Percentiles rank a stretch among this genome's conserved stretches.
These are phyloP conservation scores for Dendrophyllia cribrosa DNA, from an alignment of 64 coral and sea anemone genomes.

Conservation along the genomic window DNA sequence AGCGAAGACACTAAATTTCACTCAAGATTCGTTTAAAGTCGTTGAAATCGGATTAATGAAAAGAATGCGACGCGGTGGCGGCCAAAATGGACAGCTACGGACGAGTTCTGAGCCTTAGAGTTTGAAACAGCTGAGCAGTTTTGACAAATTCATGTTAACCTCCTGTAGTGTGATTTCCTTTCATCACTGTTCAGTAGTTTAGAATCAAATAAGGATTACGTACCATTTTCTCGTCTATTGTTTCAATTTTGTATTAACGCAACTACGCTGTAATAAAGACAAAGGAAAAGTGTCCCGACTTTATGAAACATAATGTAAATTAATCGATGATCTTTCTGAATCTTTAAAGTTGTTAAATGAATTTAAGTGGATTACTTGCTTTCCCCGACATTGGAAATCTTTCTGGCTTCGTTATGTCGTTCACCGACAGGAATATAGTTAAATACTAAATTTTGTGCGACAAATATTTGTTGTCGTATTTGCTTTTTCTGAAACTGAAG, in stretches of 20 bases:
- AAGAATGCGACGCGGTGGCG: not conserved
- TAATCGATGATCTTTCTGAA: not conserved
- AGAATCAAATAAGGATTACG: not conserved
- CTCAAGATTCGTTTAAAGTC: not conserved
- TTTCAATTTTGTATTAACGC: not conserved
- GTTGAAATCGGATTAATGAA: not conserved
- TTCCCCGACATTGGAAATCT: not conserved
- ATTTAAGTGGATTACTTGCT: not conserved
- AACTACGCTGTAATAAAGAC: not conserved
- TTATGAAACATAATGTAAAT: not conserved
- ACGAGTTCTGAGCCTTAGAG: not conserved
- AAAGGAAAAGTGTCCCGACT: not conserved
- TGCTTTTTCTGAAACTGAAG: no score
- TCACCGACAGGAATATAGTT: not conserved
- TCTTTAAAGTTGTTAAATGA: not conserved
- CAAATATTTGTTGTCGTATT: no score
- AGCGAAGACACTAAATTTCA: not conserved
- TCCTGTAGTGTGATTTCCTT: slow-evolving; percentile 12
- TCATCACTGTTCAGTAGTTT: not conserved
- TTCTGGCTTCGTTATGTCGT: not conserved
- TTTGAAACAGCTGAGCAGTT: not conserved
- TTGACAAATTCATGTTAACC: not conserved
- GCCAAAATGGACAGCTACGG: not conserved
- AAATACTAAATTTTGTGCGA: no score
- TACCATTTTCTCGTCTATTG: not conserved